phyloP scores from a whole-genome alignment of 1,140 invertebrate species.

The Bombyx mori region DNA sequence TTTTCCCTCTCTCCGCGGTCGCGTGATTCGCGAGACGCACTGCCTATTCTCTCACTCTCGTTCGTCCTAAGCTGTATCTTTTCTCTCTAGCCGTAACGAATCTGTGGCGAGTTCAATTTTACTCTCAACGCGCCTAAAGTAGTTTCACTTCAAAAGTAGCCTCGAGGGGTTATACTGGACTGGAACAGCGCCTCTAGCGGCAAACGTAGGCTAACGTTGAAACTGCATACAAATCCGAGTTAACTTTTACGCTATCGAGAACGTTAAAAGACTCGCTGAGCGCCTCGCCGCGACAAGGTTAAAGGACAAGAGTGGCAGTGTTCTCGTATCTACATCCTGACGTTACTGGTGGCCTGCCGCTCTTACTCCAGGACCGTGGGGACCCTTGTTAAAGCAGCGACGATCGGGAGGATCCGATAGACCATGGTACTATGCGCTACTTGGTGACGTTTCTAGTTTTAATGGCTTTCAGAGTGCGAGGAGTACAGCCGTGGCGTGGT shows the following conservation, averaged over 20 bases:
- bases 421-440: background rate
- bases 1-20: too few species aligned
- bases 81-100: too few species aligned
- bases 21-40: too few species aligned
- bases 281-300: background rate
- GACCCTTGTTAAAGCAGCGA: background rate
- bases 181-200: background rate
- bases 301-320: background rate
- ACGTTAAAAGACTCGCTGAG: background rate
- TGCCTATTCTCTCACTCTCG: too few species aligned
- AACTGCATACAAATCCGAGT: background rate
- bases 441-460: background rate
- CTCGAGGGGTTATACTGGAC: background rate
- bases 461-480: slow-evolving; percentile 38
- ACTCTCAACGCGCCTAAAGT: too few species aligned
- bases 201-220: background rate
- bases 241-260: too few species aligned
- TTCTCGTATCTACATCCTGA: background rate
- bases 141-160: too few species aligned
- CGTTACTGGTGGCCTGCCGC: background rate
- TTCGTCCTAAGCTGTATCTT: too few species aligned
- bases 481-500: slow-evolving; percentile 45
- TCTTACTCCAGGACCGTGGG: background rate
- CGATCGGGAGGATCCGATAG: background rate
- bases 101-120: too few species aligned